A percentile compares a stretch with the other conserved stretches of the same genome.
These are phyloP conservation scores for Miichthys miiuy DNA, from an alignment of 2,797 vertebrate genomes.

Conservation along the genomic window DNA sequence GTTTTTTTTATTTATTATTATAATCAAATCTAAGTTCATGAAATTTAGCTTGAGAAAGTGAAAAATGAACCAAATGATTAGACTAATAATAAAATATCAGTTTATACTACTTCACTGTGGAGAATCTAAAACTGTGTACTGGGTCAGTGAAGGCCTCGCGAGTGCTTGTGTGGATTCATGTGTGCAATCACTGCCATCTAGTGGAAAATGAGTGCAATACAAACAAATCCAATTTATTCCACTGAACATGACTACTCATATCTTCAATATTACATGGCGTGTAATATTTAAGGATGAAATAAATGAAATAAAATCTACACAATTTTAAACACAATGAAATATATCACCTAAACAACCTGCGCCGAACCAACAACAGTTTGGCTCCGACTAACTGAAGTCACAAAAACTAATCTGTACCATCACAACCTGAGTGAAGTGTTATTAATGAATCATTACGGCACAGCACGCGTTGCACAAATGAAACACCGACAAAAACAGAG, in stretches of 20 bases:
- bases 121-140: background rate
- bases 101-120: background rate
- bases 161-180: background rate
- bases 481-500: slow-evolving; percentile 8
- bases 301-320: slow-evolving; percentile 6
- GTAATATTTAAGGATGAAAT: slow-evolving; percentile 11
- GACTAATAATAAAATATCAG: background rate
- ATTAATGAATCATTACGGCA: slow-evolving; percentile 24
- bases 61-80: background rate
- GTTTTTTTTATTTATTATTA: too few species aligned
- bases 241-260: slow-evolving; percentile 20
- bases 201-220: slow-evolving; percentile 42
- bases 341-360: slow-evolving; percentile 10
- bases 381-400: background rate
- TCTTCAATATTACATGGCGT: background rate
- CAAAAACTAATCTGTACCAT: slow-evolving; percentile 21
- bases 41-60: background rate
- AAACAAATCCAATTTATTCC: slow-evolving; percentile 58
- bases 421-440: slow-evolving; percentile 48
- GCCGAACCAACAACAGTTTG: slow-evolving; percentile 1
- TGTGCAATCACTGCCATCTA: slow-evolving; percentile 60
- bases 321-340: slow-evolving; percentile 1
- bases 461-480: slow-evolving; percentile 42
- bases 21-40: background rate
- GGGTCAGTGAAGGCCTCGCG: background rate